Conservation (phyloP, 64 coral and sea anemone genomes). For the Pocillopora damicornis region DNA sequence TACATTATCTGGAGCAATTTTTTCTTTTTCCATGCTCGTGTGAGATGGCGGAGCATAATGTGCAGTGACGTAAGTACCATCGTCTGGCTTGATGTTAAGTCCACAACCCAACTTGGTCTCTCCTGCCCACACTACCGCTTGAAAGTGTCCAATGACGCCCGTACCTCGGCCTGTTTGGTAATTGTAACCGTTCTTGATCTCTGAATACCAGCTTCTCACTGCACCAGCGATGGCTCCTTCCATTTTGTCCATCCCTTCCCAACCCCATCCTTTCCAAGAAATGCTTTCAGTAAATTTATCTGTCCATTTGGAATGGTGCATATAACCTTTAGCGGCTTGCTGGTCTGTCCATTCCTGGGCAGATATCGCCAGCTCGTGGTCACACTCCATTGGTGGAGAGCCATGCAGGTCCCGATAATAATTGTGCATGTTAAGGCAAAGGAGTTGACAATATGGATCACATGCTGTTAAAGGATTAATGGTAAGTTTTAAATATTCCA, state of each 20-base stretch:
- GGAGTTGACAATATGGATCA: slow-evolving; percentile 50
- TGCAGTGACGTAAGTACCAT: slow-evolving; percentile 76
- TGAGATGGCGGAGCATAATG: slow-evolving; percentile 72
- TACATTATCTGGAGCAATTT: slow-evolving; percentile 31
- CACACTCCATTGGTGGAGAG: slow-evolving; percentile 47
- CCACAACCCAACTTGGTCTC: slow-evolving; percentile 59
- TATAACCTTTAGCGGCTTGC: not conserved
- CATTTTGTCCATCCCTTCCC: slow-evolving; percentile 52
- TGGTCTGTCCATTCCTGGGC: slow-evolving; percentile 43
- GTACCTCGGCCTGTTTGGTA: slow-evolving; percentile 36
- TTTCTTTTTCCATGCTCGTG: slow-evolving; percentile 25
- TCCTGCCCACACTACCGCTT: slow-evolving; percentile 65
- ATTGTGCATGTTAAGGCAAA: slow-evolving; percentile 46
- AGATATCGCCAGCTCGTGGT: slow-evolving; percentile 34
- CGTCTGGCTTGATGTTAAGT: slow-evolving; percentile 36
- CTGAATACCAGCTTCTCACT: slow-evolving; percentile 85
- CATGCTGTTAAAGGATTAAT: not conserved
- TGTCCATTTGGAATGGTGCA: not conserved
- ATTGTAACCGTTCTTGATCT: slow-evolving; percentile 71
- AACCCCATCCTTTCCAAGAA: slow-evolving; percentile 67
- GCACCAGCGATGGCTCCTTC: slow-evolving; percentile 72
- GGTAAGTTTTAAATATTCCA: not conserved
- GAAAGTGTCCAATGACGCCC: slow-evolving; percentile 52
- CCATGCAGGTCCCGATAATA: slow-evolving; percentile 44
- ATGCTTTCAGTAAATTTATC: slow-evolving; percentile 61